Evolutionary conservation across 2,888 invertebrate genomes (phyloP).

Genomic region (Pammene fasciana): DNA sequence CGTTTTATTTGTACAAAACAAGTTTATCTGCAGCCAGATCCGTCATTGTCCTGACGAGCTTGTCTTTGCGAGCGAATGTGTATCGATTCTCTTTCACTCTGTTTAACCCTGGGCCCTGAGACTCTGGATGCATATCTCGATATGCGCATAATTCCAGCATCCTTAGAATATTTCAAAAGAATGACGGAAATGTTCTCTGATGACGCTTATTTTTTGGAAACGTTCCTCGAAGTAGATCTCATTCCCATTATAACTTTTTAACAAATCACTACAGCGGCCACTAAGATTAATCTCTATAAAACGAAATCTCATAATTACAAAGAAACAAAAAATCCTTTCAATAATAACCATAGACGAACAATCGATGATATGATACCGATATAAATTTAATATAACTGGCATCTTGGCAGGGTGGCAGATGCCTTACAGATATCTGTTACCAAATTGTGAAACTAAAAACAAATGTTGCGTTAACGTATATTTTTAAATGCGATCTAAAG

Average conservation of each 20-base stretch:
- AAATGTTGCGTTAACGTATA: constrained; percentile 13
- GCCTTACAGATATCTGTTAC: constrained; percentile 47
- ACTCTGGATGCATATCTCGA: constrained; percentile 59
- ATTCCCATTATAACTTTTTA: not conserved
- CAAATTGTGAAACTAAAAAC: constrained; percentile 45
- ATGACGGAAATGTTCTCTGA: not conserved
- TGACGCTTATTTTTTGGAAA: not conserved
- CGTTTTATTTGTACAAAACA: constrained; percentile 20
- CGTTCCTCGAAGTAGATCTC: not conserved
- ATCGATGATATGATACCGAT: constrained; percentile 52
- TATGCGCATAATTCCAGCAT: constrained; percentile 47
- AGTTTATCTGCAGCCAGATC: constrained; percentile 22
- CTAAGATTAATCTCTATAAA: constrained; percentile 43
- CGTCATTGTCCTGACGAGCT: constrained; percentile 16
- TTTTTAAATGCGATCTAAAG: constrained; percentile 43
- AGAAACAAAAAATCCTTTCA: constrained; percentile 44
- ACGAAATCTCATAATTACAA: constrained; percentile 47
- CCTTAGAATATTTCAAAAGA: constrained; percentile 44
- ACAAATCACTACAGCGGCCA: constrained; percentile 43
- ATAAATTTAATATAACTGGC: constrained; percentile 52
- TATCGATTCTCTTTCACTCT: constrained; percentile 24
- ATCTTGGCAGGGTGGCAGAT: constrained; percentile 68
- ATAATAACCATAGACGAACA: constrained; percentile 41
- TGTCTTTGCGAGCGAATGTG: constrained; percentile 13
- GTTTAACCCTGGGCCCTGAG: constrained; percentile 28